Percentiles rank a stretch among this genome's conserved stretches.
These are phyloP conservation scores for Phenacoccus solenopsis DNA, from an alignment of 1,140 invertebrate species.

Conservation along the genomic window DNA sequence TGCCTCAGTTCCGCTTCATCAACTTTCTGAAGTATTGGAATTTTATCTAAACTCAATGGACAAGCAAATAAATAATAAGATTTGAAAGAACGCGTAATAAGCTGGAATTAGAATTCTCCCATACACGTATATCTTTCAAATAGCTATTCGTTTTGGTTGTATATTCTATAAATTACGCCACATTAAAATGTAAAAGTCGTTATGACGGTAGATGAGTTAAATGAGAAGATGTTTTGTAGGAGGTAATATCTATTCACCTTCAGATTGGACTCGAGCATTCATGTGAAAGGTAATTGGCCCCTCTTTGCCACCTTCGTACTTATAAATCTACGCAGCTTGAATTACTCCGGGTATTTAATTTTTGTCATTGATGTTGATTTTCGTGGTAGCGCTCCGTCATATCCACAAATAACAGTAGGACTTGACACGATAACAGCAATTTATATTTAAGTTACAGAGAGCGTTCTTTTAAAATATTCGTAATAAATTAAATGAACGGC, in stretches of 20 bases:
- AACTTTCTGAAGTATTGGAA: too few species aligned
- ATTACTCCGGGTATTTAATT: background rate
- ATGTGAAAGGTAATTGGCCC: background rate
- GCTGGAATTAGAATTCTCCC: too few species aligned
- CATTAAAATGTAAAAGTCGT: background rate
- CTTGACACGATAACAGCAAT: background rate
- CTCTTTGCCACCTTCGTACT: background rate
- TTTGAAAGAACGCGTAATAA: too few species aligned
- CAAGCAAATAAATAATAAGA: too few species aligned
- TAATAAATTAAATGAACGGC: background rate
- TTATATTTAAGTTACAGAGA: background rate
- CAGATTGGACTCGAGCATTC: background rate
- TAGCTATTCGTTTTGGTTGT: too few species aligned
- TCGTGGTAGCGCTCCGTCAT: background rate
- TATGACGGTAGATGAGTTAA: background rate
- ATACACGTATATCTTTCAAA: too few species aligned
- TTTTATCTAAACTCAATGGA: too few species aligned
- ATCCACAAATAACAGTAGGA: conserved; percentile 1
- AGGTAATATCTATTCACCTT: background rate
- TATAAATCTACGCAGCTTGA: conserved; percentile 1
- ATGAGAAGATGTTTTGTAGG: background rate
- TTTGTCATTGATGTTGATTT: background rate
- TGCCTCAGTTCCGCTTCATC: too few species aligned
- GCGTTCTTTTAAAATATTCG: background rate
- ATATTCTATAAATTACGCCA: background rate